Base-by-base conservation (phyloP, 2,888 invertebrate genomes). In the Caprella mutica region DNA sequence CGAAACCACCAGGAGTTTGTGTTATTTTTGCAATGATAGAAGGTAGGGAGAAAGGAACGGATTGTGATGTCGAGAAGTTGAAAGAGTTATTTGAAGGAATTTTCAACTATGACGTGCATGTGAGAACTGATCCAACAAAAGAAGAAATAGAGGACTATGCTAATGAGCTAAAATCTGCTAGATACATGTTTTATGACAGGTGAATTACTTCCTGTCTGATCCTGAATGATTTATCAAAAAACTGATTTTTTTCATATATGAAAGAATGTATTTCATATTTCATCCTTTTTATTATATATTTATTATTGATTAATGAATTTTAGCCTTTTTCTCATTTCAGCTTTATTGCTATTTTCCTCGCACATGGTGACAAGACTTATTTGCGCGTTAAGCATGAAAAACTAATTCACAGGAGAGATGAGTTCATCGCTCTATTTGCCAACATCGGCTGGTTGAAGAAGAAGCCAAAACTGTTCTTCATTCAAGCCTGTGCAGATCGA, bases 101-200 rank as follows among this genome's bases (percentile, higher is more conserved):
- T 12, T 60, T 43, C 23, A 52, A 24, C n/a, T 64, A 56, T 26
- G 64, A 64, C 23, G 58, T 64, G 12, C 48, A 60, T 5, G 39
- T 29, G 12, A 64, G 58, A 46, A 27, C 30, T 3, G 40, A 64
- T 29, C 64, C 64, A 2, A 56, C 55, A 5, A 23, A 24, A 0
- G 54, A 55, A n/a, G 58, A 58, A 17, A 55, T 64, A 30, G 58
- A 64, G 39, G 50, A 23, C 1, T 50, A 58, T 14, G 39, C 53
- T 14, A 54, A 27, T n/a, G 61, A 64, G 27, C 55, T 64, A 9
- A 52, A 52, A 29, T 55, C 57, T 19, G 52, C 58, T 8, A 55
- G 64, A 52, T 58, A 64, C 23, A 58, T 57, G 38, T 64, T 64
- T 23, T 64, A 64, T 27, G 64, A 64, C 46, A 64, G 64, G 64